Evolutionary conservation across 2,888 invertebrate species (phyloP).

Genomic region (Idaea straminata): DNA sequence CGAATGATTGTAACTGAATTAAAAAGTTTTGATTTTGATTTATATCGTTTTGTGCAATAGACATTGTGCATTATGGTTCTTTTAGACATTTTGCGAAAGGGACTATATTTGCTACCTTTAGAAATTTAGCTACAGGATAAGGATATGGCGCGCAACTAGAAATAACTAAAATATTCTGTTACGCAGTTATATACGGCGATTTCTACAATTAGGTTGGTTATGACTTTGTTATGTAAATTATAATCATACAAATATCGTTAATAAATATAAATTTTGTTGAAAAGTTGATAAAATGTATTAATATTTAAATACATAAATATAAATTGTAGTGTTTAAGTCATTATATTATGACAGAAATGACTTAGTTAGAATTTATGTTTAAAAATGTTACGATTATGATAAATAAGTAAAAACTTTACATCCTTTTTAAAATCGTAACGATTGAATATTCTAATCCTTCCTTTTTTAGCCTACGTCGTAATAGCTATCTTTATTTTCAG

Average conservation of each 20-base stretch:
- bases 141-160: not conserved
- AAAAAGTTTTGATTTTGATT: too few species aligned
- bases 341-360: not conserved
- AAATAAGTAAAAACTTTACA: not conserved
- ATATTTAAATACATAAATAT: not conserved
- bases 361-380: not conserved
- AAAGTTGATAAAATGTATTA: not conserved
- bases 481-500: too few species aligned
- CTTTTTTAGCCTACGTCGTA: too few species aligned
- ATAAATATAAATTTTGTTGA: not conserved
- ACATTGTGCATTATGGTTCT: too few species aligned
- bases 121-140: too few species aligned
- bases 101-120: too few species aligned
- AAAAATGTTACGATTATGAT: not conserved
- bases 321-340: not conserved
- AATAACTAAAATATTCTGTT: not conserved
- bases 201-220: not conserved
- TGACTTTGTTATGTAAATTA: not conserved
- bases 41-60: not conserved
- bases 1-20: too few species aligned
- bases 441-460: too few species aligned
- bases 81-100: too few species aligned
- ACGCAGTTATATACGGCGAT: not conserved
- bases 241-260: not conserved
- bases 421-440: not conserved